Evolutionary conservation across 2,113 vertebrate species (phyloP).

Genomic region (Rhinolophus sinicus): DNA sequence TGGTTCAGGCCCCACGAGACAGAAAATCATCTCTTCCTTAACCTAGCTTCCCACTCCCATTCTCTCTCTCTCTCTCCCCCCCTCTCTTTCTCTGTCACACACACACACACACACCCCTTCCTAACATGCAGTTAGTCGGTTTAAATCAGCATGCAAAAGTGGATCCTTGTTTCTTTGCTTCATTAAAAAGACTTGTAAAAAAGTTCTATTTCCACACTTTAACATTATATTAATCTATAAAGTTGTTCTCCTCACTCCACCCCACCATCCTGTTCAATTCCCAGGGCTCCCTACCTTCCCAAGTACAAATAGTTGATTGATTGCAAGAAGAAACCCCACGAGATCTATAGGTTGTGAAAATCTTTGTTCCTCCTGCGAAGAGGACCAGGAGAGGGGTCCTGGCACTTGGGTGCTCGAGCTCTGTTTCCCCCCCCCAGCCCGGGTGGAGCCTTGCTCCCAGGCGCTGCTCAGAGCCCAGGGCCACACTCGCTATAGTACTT

Average conservation of each 20-base stretch:
- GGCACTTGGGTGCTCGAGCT: not conserved
- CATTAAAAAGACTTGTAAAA: slow-evolving; percentile 7
- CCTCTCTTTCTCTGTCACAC: not conserved
- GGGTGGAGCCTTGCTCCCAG: not conserved
- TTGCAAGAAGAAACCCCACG: slow-evolving; percentile 10
- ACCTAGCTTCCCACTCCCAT: not conserved
- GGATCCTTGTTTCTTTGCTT: not conserved
- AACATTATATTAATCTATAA: slow-evolving; percentile 25
- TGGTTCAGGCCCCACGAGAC: not conserved
- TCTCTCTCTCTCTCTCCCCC: not conserved
- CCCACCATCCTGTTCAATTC: not conserved
- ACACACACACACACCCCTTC: not conserved
- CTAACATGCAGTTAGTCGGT: not conserved
- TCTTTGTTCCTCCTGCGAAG: slow-evolving; percentile 33
- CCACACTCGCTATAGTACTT: not conserved
- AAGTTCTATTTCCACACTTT: not conserved
- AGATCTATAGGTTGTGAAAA: slow-evolving; percentile 18
- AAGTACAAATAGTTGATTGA: not conserved
- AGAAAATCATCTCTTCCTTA: not conserved
- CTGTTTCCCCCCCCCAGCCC: not conserved
- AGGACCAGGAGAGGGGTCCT: not conserved
- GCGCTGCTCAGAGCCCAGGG: rapidly evolving
- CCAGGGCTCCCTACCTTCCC: not conserved
- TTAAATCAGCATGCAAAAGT: slow-evolving; percentile 27
- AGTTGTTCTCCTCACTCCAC: not conserved